A percentile compares a stretch with the other conserved stretches of the same genome.
Conservation (phyloP, 2,797 vertebrate genomes). For the Phyllotis vaccarum region DNA sequence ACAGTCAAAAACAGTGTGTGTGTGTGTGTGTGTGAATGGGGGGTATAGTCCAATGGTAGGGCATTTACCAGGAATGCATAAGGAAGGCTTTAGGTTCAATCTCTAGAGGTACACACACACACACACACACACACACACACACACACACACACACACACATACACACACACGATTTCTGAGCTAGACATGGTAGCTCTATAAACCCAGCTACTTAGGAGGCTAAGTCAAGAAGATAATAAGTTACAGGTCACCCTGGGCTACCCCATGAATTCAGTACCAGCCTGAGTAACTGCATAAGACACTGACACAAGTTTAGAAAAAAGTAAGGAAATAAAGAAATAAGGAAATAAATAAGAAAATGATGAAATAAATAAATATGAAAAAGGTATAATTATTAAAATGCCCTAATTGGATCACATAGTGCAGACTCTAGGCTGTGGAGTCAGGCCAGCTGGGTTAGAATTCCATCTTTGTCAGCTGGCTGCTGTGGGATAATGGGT, state of each 20-base stretch:
- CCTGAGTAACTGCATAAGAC: neutral
- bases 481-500: neutral
- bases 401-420: neutral
- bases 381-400: neutral
- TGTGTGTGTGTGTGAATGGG: too few species aligned
- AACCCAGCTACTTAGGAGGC: neutral
- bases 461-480: neutral
- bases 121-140: too few species aligned
- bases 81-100: neutral
- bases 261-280: neutral
- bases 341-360: neutral
- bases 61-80: neutral
- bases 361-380: neutral
- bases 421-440: neutral
- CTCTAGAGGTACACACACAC: too few species aligned
- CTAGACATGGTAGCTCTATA: neutral
- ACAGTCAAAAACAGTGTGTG: neutral
- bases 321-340: neutral
- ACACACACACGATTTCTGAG: neutral
- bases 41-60: neutral
- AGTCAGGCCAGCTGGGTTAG: neutral
- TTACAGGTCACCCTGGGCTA: neutral
- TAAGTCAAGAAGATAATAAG: neutral
- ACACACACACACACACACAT: neutral
- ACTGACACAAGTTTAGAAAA: neutral